Conservation (phyloP, 2,888 invertebrate species). For the Papilio demoleus region DNA sequence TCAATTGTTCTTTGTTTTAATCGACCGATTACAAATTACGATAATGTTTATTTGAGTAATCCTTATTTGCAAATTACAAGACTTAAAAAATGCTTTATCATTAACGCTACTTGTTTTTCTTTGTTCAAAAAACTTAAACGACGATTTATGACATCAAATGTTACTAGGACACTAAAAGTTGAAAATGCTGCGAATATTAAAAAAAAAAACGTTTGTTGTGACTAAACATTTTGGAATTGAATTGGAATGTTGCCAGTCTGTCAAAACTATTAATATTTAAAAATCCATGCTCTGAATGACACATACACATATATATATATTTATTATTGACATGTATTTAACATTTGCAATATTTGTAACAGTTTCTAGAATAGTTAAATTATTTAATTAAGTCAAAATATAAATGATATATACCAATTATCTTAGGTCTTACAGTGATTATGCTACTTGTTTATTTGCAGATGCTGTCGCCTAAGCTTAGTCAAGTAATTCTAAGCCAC, state of each 20-base stretch:
- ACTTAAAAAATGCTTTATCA: neutral
- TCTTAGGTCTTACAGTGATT: too few species aligned
- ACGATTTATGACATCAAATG: neutral
- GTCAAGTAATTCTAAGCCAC: too few species aligned
- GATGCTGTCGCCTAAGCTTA: too few species aligned
- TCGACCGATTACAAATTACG: neutral
- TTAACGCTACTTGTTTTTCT: neutral
- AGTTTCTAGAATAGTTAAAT: too few species aligned
- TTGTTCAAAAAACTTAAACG: neutral
- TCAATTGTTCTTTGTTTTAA: conserved; percentile 3
- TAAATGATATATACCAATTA: too few species aligned
- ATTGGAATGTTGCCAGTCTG: conserved; percentile 3
- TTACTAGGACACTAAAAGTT: neutral
- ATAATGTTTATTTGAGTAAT: neutral
- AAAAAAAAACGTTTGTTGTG: neutral
- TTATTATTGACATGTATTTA: neutral
- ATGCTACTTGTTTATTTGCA: too few species aligned
- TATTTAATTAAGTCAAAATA: too few species aligned
- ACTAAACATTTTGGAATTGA: neutral
- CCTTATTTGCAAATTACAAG: neutral
- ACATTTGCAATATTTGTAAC: conserved; percentile 21
- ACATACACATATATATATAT: neutral
- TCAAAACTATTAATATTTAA: conserved; percentile 9
- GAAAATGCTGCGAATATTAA: neutral
- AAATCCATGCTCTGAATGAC: neutral